Conservation (phyloP, 92 coral and sea anemone genomes). For the Anthopleura xanthogrammica region DNA sequence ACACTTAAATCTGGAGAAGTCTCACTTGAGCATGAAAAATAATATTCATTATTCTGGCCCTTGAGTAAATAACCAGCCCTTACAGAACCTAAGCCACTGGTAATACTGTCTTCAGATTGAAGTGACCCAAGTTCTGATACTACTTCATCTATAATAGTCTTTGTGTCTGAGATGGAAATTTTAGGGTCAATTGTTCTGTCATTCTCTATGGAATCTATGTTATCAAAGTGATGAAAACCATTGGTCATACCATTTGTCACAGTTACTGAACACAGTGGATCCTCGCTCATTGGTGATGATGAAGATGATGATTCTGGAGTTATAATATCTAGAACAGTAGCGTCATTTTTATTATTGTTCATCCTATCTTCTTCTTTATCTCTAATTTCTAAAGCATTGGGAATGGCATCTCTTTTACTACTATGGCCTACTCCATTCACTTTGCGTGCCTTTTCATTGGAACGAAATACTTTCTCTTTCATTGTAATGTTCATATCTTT, state of each 20-base stretch:
- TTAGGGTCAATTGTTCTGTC: background rate
- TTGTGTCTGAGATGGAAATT: background rate
- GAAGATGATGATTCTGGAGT: slow-evolving; percentile 25
- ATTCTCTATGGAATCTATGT: background rate
- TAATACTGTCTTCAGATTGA: slow-evolving; percentile 60
- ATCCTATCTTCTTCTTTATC: background rate
- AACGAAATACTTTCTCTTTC: background rate
- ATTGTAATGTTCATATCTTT: background rate
- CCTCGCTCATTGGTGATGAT: slow-evolving; percentile 1
- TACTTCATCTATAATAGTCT: slow-evolving; percentile 5
- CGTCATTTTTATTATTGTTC: background rate
- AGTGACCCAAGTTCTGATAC: slow-evolving; percentile 46
- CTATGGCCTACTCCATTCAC: background rate
- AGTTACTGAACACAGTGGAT: background rate
- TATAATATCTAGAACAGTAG: slow-evolving; percentile 8
- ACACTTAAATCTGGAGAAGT: slow-evolving; percentile 10
- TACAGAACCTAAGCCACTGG: slow-evolving; percentile 63
- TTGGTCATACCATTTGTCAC: background rate
- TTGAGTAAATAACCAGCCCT: slow-evolving; percentile 30
- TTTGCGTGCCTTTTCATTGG: background rate
- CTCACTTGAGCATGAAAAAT: slow-evolving; percentile 40
- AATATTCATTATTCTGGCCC: slow-evolving; percentile 53
- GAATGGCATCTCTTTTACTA: background rate
- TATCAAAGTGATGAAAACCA: background rate
- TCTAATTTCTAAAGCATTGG: background rate